Evolutionary conservation across 2,888 invertebrate species (phyloP), one percentile per base, ranked within the genome.

Genomic region (Ecdyonurus torrentis): DNA sequence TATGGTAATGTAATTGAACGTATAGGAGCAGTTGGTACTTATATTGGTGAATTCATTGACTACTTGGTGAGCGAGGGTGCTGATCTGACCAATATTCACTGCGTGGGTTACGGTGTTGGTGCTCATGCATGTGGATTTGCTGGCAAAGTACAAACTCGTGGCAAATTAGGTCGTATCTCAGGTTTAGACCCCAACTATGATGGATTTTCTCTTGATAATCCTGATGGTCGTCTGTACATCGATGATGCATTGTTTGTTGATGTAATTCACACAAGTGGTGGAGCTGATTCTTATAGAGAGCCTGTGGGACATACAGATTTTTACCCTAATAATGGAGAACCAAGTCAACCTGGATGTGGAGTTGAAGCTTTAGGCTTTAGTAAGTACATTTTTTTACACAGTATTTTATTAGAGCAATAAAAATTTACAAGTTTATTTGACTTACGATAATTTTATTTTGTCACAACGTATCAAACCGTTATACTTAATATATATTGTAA

Each of bases 241-340:
- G 65, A 67, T 1, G 72, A 72, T 62, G 72, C 72, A n/a, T 62
- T 66, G 1, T 71, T 71, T 61, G 72, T 72, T 1, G 71, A 72
- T 60, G 70, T 72, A 18, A 71, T 72, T 20, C 72, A 72, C 64
- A 69, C 72, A 2, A 71, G 72, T 61, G 71, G 70, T 3, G 69
- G 71, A 37, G 22, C 19, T 10, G 66, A 71, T 1, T 71, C 72
- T 15, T 66, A 69, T n/a, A 68, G 66, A 18, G 67, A 68, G 37
- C 68, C 69, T 1, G 63, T 71, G 63, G 72, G 72, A 2, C 70
- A 71, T 63, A 69, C 69, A 2, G 72, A 72, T 64, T 72, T 71
- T 65, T 72, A 71, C 61, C 72, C 72, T 0, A 72, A 73, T 25
- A 72, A 72, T 2, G 72, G 72, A 2, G 15, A 10, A n/a, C 64